phyloP scores from a whole-genome alignment of 2,797 vertebrate genomes.

The Ibycter americanus region DNA sequence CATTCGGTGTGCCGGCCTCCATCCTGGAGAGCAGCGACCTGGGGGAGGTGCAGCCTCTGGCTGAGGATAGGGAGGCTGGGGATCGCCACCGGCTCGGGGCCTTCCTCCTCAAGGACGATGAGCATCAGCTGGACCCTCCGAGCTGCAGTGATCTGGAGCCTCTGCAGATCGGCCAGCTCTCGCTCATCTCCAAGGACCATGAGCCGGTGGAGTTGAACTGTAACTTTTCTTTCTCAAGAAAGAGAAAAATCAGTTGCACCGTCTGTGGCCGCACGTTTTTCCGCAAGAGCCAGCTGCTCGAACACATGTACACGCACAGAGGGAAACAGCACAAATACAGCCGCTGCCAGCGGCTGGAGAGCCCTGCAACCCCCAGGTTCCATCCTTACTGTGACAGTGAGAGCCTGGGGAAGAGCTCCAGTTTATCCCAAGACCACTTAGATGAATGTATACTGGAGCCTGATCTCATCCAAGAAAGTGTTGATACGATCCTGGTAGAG shows the following conservation, averaged over 20 bases:
- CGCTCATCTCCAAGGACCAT: constrained; percentile 77
- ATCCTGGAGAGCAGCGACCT: constrained; percentile 84
- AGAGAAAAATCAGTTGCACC: constrained; percentile 89
- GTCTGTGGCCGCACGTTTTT: constrained; percentile 89
- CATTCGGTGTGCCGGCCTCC: constrained; percentile 79
- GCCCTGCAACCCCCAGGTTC: constrained; percentile 79
- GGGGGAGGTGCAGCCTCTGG: constrained; percentile 81
- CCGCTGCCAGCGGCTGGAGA: constrained; percentile 85
- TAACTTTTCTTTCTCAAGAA: constrained; percentile 87
- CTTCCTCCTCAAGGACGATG: constrained; percentile 70
- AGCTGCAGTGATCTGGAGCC: constrained; percentile 81
- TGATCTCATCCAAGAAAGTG: constrained; percentile 87
- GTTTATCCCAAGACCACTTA: constrained; percentile 84
- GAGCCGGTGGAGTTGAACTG: constrained; percentile 81
- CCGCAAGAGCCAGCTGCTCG: constrained; percentile 90
- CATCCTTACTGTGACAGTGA: constrained; percentile 79
- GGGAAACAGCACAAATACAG: constrained; percentile 85
- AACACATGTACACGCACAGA: constrained; percentile 94
- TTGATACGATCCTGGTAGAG: constrained; percentile 86
- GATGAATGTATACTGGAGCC: constrained; percentile 89
- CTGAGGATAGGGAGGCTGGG: constrained; percentile 73
- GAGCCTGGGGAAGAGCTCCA: constrained; percentile 72
- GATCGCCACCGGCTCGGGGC: constrained; percentile 68
- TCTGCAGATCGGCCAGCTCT: constrained; percentile 87
- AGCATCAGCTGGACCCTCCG: constrained; percentile 62